Evolutionary conservation across 2,113 vertebrate genomes (phyloP).

Genomic region (Corydoras maculifer): DNA sequence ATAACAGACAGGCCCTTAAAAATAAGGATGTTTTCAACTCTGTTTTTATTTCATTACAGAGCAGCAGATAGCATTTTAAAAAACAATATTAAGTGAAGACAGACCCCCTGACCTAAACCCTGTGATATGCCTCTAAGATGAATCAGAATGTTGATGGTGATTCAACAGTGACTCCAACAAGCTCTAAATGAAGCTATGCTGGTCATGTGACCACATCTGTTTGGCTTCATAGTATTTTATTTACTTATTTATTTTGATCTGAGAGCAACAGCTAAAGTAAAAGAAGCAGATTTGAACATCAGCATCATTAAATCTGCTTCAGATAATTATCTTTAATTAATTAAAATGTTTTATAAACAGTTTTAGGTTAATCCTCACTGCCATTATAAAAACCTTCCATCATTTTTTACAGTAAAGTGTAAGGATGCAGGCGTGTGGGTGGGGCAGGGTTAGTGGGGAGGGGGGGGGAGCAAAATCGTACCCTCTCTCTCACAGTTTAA

Average conservation of each 20-base stretch:
- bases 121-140: no score
- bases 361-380: conserved; percentile 55
- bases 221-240: no score
- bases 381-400: conserved; percentile 25
- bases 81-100: no score
- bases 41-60: no score
- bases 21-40: no score
- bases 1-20: no score
- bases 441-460: not conserved
- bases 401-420: not conserved
- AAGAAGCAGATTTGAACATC: not conserved
- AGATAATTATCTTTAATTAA: conserved; percentile 48
- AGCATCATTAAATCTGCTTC: conserved; percentile 48
- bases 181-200: not conserved
- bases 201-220: no score
- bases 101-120: no score
- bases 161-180: not conserved
- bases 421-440: not conserved
- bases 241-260: not conserved
- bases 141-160: no score
- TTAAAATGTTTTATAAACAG: conserved; percentile 52
- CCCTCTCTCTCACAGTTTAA: conserved; percentile 50
- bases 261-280: not conserved
- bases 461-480: conserved; percentile 2
- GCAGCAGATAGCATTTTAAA: no score